phyloP scores from a whole-genome alignment of 2,797 vertebrate genomes.

The Hippopotamyrus pictus region DNA sequence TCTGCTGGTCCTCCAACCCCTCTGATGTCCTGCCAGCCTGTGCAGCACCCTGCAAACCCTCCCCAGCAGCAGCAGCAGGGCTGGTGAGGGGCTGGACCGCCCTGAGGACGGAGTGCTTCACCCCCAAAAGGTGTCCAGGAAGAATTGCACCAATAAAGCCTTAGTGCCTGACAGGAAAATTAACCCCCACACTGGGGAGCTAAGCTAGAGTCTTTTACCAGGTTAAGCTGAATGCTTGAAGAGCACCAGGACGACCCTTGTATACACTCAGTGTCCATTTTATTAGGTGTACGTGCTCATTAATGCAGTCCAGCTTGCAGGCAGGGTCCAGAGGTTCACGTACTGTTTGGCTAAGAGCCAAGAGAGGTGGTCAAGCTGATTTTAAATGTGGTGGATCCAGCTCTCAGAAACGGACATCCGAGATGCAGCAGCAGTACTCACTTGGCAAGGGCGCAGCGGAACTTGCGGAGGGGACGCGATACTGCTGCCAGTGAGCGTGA shows the following conservation, averaged over 20 bases:
- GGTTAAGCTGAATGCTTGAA: not conserved
- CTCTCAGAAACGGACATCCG: not conserved
- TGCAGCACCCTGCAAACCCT: constrained; percentile 71
- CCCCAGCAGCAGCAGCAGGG: constrained; percentile 68
- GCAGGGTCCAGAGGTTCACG: too few species aligned
- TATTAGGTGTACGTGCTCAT: too few species aligned
- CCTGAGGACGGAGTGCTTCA: too few species aligned
- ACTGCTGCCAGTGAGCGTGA: not conserved
- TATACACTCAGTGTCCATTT: too few species aligned
- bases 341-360: too few species aligned
- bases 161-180: not conserved
- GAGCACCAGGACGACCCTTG: too few species aligned
- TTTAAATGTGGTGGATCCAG: not conserved
- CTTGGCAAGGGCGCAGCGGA: not conserved
- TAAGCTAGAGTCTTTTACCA: not conserved
- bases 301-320: too few species aligned
- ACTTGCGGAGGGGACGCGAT: not conserved
- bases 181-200: not conserved
- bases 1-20: not conserved
- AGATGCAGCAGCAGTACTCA: not conserved
- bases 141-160: too few species aligned
- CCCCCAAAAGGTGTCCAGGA: too few species aligned
- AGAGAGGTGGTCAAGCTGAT: too few species aligned
- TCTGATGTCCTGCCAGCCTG: not conserved
- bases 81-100: constrained; percentile 56